Percentiles rank a stretch among this genome's conserved stretches.
Conservation (phyloP, 2,113 vertebrate genomes). For the zebrafish (Danio rerio) region GRCz12tu NC_133184.1:30562001-30562500, state of each 20-base stretch:
- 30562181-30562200: no score
- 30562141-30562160: not conserved
- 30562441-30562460: not conserved
- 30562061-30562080: not conserved
- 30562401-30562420: no score
- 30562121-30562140: not conserved
- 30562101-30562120: not conserved
- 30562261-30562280: not conserved
- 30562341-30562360: conserved; percentile 22
- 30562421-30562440: conserved; percentile 11
- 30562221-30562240: not conserved
- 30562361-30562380: conserved; percentile 15
- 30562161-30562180: not conserved
- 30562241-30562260: not conserved
- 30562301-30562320: not conserved
- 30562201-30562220: no score
- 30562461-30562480: not conserved
- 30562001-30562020: not conserved
- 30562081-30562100: not conserved
- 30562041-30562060: conserved; percentile 43
- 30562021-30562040: conserved; percentile 1
- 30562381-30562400: conserved; percentile 16
- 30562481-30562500: not conserved
- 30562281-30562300: not conserved
- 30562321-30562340: not conserved